Evolutionary conservation across 1,140 invertebrate species (phyloP).

Genomic region (Caenorhabditis briggsae): DNA sequence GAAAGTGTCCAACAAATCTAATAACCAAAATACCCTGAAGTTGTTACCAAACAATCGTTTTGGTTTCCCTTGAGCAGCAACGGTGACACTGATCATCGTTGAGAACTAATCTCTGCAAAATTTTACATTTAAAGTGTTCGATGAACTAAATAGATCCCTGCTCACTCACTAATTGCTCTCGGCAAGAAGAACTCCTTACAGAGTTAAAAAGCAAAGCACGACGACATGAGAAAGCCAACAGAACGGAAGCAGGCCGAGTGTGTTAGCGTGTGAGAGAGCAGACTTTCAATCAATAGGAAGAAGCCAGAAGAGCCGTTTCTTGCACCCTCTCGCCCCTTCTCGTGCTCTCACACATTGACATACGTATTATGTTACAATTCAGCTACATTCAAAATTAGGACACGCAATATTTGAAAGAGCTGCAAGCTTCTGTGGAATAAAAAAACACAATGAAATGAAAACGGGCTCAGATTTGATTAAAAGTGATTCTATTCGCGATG

Average conservation of each 20-base stretch:
- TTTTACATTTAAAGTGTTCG: too few relatives aligned
- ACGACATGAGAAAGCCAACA: neutral
- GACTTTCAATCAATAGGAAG: slow-evolving; percentile 7
- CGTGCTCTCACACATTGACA: neutral
- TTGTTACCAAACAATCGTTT: slow-evolving; percentile 35
- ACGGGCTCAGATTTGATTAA: too few relatives aligned
- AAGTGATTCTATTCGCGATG: too few relatives aligned
- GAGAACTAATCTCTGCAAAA: too few relatives aligned
- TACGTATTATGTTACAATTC: slow-evolving; percentile 45
- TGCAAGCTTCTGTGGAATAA: neutral
- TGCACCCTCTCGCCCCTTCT: neutral
- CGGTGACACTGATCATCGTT: slow-evolving; percentile 57
- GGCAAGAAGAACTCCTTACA: neutral
- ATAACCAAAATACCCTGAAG: slow-evolving; percentile 18
- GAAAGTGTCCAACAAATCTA: too few relatives aligned
- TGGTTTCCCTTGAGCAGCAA: slow-evolving; percentile 52
- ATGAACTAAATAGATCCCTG: too few relatives aligned
- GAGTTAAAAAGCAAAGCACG: slow-evolving; percentile 32
- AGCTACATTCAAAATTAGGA: neutral
- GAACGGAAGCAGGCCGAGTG: neutral
- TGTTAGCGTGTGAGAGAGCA: neutral
- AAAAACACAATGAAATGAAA: too few relatives aligned
- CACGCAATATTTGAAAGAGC: neutral
- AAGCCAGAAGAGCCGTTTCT: neutral
- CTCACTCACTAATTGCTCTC: neutral